Percentiles rank a stretch among this genome's conserved stretches.
Evolutionary conservation across 1,140 invertebrate genomes (phyloP).

Genomic region (Neelides sp.): DNA sequence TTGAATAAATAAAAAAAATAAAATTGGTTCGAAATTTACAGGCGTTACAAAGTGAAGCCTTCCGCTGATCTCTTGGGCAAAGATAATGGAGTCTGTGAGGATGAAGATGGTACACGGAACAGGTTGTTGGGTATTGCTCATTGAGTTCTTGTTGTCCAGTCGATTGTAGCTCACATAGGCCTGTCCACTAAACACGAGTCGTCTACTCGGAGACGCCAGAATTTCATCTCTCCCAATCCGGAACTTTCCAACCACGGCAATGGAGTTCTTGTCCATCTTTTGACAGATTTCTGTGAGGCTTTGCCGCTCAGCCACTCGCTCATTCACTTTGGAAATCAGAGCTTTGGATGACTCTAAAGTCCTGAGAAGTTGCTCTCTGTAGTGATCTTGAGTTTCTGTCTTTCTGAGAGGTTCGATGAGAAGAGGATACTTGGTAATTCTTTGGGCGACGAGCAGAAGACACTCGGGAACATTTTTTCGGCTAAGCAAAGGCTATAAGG

Average conservation of each 20-base stretch:
- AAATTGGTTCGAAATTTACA: slow-evolving; percentile 2
- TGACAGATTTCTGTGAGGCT: slow-evolving; percentile 83
- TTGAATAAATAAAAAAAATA: not conserved
- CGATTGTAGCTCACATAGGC: slow-evolving; percentile 27
- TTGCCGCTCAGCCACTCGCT: slow-evolving; percentile 79
- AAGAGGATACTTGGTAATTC: slow-evolving; percentile 87
- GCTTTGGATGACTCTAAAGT: slow-evolving; percentile 46
- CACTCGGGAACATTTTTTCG: slow-evolving; percentile 92
- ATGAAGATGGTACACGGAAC: slow-evolving; percentile 22
- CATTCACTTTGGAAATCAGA: slow-evolving; percentile 52
- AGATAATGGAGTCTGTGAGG: slow-evolving; percentile 25
- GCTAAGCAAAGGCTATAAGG: slow-evolving; percentile 60
- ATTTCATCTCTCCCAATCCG: slow-evolving; percentile 95
- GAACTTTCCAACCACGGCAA: slow-evolving; percentile 60
- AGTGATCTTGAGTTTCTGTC: slow-evolving; percentile 61
- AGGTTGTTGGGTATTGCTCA: not conserved
- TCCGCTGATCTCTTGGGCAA: slow-evolving; percentile 25
- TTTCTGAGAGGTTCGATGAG: slow-evolving; percentile 84
- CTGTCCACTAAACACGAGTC: slow-evolving; percentile 48
- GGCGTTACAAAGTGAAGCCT: slow-evolving; percentile 23
- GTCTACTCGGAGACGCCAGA: slow-evolving; percentile 56
- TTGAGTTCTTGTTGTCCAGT: slow-evolving; percentile 8
- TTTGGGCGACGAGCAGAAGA: slow-evolving; percentile 82
- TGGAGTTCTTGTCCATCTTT: slow-evolving; percentile 82
- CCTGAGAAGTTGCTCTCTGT: slow-evolving; percentile 57